These are phyloP conservation scores for Dasypogon diadema DNA, from an alignment of 2,888 invertebrate species.

Conservation along the genomic window DNA sequence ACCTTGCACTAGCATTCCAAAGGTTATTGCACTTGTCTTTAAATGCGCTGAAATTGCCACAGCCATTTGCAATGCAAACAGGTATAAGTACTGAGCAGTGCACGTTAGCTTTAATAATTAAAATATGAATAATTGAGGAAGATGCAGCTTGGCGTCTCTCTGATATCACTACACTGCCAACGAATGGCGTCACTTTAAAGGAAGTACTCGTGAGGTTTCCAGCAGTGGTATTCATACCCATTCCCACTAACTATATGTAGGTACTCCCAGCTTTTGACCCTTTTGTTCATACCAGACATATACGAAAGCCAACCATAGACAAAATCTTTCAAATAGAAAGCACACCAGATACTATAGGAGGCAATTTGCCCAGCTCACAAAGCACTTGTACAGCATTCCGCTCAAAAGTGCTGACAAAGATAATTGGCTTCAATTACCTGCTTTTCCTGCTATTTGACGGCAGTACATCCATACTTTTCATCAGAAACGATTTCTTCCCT, in stretches of 20 bases:
- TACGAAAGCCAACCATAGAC: background rate
- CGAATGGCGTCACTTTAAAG: background rate
- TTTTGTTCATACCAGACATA: background rate
- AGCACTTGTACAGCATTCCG: background rate
- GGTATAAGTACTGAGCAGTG: background rate
- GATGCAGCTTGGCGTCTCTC: background rate
- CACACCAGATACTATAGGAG: background rate
- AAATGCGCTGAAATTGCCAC: background rate
- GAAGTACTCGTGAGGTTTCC: background rate
- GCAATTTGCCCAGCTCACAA: background rate
- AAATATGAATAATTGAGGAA: slow-evolving; percentile 33
- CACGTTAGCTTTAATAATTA: slow-evolving; percentile 20
- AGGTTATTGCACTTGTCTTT: slow-evolving; percentile 19
- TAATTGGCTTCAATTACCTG: background rate
- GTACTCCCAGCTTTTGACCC: background rate
- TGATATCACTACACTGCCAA: background rate
- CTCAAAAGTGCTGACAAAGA: background rate
- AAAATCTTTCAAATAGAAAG: background rate
- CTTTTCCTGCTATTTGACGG: background rate
- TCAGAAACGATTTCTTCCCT: background rate
- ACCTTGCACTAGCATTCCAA: background rate
- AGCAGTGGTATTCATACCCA: background rate
- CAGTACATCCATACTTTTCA: background rate
- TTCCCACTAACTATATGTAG: background rate
- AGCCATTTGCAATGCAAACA: background rate